Evolutionary conservation across 2,797 vertebrate species (phyloP), one percentile per base, ranked within the genome.

Genomic region (Eulemur coronatus): DNA sequence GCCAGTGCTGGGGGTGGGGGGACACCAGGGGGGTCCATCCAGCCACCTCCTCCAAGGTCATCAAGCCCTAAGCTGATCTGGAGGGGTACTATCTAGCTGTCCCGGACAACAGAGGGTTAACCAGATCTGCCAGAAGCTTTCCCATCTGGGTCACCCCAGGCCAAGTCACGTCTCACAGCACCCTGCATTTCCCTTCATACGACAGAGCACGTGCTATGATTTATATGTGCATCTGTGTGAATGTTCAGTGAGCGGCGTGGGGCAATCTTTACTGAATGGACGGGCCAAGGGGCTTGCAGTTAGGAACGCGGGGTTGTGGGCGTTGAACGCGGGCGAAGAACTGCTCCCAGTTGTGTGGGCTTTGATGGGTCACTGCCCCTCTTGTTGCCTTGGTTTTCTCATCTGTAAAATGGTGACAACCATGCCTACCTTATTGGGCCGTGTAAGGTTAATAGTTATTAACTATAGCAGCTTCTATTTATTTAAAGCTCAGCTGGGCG

Each of bases 331-430:
- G 6, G 24, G 89, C 48, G n/a, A 75, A 5, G 30, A 73, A 5
- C 7, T 4, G 43, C 17, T 13, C 69, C 72, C 22, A 26, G 59
- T 61, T 41, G 30, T 38, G 48, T 33, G 59, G 67, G 28, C 76
- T 55, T 7, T 24, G 52, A 9, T 59, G 46, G 17, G 97, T 97
- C 94, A 84, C 96, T 46, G 95, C 86, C 97, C 96, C 92, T 95
- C 96, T 96, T 86, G 78, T 91, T 91, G 96, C 95, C 97, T 98
- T 95, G 91, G 50, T 97, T 97, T 97, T 95, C 97, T 97, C 97
- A 96, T 97, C 97, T 98, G 81, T 96, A 94, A 98, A 98, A 95
- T 94, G 97, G 97, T 11, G 38, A 12, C 35, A 3, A 2, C 28
- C 6, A 41, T 10, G 28, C 35, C 43, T 20, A 5, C 57, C 6